These are phyloP conservation scores for Uropetala carovei DNA, from an alignment of 2,888 invertebrate species.

Conservation along the genomic window DNA sequence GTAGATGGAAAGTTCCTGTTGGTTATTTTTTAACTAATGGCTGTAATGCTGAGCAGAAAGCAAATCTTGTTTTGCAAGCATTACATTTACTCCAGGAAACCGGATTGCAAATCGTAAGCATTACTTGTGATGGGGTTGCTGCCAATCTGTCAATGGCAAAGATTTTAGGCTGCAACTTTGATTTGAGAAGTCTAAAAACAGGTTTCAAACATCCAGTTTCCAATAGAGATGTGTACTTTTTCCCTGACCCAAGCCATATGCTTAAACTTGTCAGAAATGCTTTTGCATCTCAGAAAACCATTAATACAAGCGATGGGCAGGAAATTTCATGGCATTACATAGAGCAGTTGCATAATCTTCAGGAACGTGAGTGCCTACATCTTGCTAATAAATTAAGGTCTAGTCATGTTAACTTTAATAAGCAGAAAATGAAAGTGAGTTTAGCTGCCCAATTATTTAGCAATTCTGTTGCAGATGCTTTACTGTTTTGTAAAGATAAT, in stretches of 20 bases:
- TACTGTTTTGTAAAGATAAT: background rate
- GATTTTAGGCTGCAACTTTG: too few species aligned
- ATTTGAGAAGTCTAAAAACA: too few species aligned
- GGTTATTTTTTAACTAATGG: too few species aligned
- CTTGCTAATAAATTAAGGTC: slow-evolving; percentile 53
- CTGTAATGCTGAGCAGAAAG: too few species aligned
- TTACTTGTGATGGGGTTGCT: too few species aligned
- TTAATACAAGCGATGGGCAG: background rate
- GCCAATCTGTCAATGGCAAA: too few species aligned
- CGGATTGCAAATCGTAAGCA: too few species aligned
- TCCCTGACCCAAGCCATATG: background rate
- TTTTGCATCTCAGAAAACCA: background rate
- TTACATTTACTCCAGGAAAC: too few species aligned
- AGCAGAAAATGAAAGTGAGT: slow-evolving; percentile 65
- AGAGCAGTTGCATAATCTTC: slow-evolving; percentile 4
- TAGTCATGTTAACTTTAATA: slow-evolving; percentile 29
- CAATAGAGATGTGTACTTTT: too few species aligned
- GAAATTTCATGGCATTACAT: slow-evolving; percentile 35
- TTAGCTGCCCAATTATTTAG: slow-evolving; percentile 15
- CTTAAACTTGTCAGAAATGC: background rate
- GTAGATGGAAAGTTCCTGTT: too few species aligned
- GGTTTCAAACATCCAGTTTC: too few species aligned
- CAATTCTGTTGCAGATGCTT: slow-evolving; percentile 16
- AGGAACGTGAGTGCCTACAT: slow-evolving; percentile 29
- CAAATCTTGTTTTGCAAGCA: too few species aligned